These are phyloP conservation scores for Geococcyx californianus DNA, from an alignment of 2,113 vertebrate genomes.

Conservation along the genomic window DNA sequence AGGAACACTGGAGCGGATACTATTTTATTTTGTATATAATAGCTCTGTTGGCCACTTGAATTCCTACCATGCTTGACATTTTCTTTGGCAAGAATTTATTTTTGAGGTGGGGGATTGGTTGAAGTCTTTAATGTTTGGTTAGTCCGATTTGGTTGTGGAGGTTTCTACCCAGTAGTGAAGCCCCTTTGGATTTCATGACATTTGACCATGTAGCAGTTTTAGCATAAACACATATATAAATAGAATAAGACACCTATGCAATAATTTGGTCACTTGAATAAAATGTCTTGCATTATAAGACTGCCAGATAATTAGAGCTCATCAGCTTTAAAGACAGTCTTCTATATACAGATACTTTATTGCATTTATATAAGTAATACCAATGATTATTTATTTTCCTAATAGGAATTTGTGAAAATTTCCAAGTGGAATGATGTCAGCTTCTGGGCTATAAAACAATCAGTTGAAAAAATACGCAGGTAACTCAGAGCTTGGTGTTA, in stretches of 20 bases:
- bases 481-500: constrained; percentile 52
- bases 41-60: not conserved
- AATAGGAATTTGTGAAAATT: constrained; percentile 96
- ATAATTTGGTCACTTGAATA: not conserved
- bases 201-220: not conserved
- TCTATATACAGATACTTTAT: not conserved
- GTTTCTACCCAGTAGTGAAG: not conserved
- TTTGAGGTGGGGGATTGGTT: not conserved
- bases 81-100: not conserved
- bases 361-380: not conserved
- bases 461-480: constrained; percentile 97
- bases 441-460: constrained; percentile 97
- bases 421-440: constrained; percentile 96
- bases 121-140: not conserved
- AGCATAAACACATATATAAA: not conserved
- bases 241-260: not conserved
- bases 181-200: not conserved
- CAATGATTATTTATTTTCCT: not conserved
- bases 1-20: not conserved
- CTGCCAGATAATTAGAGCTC: rapidly evolving
- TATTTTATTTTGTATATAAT: not conserved
- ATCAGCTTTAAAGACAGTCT: not conserved
- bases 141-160: not conserved
- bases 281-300: not conserved
- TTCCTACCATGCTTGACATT: not conserved